phyloP scores from a whole-genome alignment of 2,113 vertebrate genomes.

The Eublepharis macularius region DNA sequence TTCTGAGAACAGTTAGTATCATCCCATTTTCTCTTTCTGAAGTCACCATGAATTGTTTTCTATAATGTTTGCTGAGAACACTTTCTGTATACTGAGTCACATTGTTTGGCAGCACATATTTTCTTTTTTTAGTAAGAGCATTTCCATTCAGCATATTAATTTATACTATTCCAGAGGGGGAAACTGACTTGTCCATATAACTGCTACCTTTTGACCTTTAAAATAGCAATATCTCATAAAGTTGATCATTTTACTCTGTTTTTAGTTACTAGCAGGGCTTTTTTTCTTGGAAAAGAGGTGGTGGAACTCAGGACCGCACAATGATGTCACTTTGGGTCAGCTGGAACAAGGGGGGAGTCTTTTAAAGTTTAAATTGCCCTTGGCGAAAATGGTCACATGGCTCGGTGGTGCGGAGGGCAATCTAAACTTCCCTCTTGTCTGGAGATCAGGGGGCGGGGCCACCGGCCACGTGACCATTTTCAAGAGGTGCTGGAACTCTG shows the following conservation, averaged over 20 bases:
- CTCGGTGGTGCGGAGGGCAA: no score
- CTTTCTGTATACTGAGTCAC: slow-evolving; percentile 37
- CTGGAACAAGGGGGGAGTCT: no score
- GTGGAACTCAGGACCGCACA: no score
- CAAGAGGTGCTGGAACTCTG: no score
- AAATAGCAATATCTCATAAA: background rate
- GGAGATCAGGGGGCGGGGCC: no score
- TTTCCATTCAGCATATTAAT: background rate
- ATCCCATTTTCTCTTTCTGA: slow-evolving; percentile 39
- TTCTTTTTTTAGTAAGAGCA: background rate
- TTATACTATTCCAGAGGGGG: background rate
- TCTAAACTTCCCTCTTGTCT: no score
- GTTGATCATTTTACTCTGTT: background rate
- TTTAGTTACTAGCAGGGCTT: no score
- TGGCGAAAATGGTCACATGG: no score
- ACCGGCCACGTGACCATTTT: no score
- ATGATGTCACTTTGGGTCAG: no score
- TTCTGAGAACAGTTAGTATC: slow-evolving; percentile 37
- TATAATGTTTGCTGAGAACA: slow-evolving; percentile 28
- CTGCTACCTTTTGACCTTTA: background rate
- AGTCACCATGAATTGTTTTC: slow-evolving; percentile 35
- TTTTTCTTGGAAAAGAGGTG: no score
- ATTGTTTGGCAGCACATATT: slow-evolving; percentile 10
- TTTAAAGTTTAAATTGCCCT: no score
- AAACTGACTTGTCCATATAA: background rate